A percentile compares a stretch with the other conserved stretches of the same genome.
These are phyloP conservation scores for Myotis brandtii DNA, from an alignment of 2,113 vertebrate genomes.

Conservation along the genomic window DNA sequence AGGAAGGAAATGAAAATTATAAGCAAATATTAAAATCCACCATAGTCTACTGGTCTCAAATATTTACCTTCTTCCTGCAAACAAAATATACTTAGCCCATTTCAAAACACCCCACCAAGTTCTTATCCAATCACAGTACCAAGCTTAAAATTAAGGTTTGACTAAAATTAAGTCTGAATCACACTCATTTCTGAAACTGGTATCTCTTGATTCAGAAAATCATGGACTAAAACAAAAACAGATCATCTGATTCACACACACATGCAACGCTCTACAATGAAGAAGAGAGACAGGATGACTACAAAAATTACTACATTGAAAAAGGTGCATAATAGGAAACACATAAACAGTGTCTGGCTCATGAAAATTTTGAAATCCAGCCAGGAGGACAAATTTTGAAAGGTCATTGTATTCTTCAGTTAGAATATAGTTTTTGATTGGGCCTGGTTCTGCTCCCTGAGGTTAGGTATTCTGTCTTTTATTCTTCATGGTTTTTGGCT, in stretches of 20 bases:
- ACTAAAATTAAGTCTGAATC: not conserved
- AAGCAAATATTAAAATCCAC: not conserved
- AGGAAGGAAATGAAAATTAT: not conserved
- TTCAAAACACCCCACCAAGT: not conserved
- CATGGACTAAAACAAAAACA: not conserved
- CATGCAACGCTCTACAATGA: accelerated
- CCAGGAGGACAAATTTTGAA: not conserved
- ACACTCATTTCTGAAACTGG: not conserved
- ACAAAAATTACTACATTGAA: too few relatives aligned
- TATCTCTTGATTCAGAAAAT: not conserved
- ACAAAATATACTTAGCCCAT: not conserved
- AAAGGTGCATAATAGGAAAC: not conserved
- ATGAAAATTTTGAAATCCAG: not conserved
- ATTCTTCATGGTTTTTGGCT: not conserved
- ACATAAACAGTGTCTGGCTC: not conserved
- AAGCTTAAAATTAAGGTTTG: not conserved
- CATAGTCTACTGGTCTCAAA: not conserved
- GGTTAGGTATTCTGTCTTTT: not conserved
- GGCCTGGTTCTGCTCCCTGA: not conserved
- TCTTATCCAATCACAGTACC: not conserved
- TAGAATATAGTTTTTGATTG: not conserved
- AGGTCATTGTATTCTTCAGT: not conserved
- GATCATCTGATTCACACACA: not conserved
- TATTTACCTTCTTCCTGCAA: not conserved
- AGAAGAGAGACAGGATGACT: not conserved